Conservation (phyloP, 2,888 invertebrate species). For the Athrips mouffetella region DNA sequence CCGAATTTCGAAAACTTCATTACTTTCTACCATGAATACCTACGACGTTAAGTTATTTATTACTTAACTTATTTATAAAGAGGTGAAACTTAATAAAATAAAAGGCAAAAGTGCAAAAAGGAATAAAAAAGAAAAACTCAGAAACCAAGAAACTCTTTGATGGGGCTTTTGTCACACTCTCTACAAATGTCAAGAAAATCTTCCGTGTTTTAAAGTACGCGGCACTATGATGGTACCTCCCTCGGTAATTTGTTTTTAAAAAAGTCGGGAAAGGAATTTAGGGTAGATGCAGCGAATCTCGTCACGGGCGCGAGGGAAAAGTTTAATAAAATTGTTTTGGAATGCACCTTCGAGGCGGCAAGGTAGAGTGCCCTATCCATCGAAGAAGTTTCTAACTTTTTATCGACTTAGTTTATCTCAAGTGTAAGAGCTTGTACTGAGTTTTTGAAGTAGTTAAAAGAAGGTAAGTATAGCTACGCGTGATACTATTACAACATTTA, state of each 20-base stretch:
- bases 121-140: no score
- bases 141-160: no score
- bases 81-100: no score
- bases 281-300: constrained; percentile 58
- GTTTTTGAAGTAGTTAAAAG: background rate
- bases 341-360: constrained; percentile 64
- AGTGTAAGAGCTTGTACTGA: constrained; percentile 26
- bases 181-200: background rate
- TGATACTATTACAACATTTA: no score
- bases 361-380: constrained; percentile 62
- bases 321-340: constrained; percentile 72
- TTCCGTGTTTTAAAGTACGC: constrained; percentile 65
- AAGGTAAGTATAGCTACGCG: no score
- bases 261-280: constrained; percentile 63
- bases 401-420: constrained; percentile 11
- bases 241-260: constrained; percentile 71
- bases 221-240: constrained; percentile 26
- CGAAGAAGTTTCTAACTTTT: constrained; percentile 19
- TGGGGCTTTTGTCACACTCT: background rate
- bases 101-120: no score
- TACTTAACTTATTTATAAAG: no score
- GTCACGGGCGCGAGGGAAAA: constrained; percentile 49
- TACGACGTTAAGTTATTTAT: no score
- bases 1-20: no score
- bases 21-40: no score